Evolutionary conservation across 64 coral and sea anemone genomes (phyloP), one percentile per base, ranked within the genome.

Genomic region (Actinia equina): DNA sequence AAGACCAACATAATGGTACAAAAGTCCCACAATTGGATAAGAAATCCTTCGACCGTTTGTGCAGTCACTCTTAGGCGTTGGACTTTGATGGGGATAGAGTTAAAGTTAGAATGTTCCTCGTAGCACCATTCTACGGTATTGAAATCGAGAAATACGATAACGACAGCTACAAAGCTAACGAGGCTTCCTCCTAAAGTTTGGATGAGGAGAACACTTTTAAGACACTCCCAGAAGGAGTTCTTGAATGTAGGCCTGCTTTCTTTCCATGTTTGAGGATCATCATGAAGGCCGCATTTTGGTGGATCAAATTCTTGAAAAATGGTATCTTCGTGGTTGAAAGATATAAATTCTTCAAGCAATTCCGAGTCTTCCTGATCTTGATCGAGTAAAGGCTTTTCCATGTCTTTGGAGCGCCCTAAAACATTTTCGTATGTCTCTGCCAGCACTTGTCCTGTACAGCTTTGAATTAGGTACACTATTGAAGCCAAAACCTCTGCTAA

Each of bases 301-400:
- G 89, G 13, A 65, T 91, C 93, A 27, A 92, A 95, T 61, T 95
- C 86, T 19, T 91, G 93, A 55, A 95, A 95, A 82, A 94, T 88
- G 41, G 59, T 18, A 63, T 94, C 93, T 17, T 85, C 19, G 62
- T 43, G 6, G 83, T 88, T 77, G 51, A 94, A 94, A 30, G 60
- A 61, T 44, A 58, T 91, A 43, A 94, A 94, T 62, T 91, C 89
- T 30, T 89, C 79, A n/a, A 82, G 63, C 16, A 37, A 27, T 53
- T 82, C 30, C 30, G 30, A 37, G 30, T 37, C 52, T 44, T 25
- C 37, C 5, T 60, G 59, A 19, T 60, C 5, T 60, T 61, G 67
- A 23, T 45, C 13, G 20, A 82, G 69, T 19, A 60, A 16, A 60
- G 58, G 15, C 16, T 60, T 18, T 4, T 14, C 11, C 10, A 17